Percentiles rank a stretch among this genome's conserved stretches.
Conservation (phyloP, 2,113 vertebrate species). For the Melanotaenia duboulayi region DNA sequence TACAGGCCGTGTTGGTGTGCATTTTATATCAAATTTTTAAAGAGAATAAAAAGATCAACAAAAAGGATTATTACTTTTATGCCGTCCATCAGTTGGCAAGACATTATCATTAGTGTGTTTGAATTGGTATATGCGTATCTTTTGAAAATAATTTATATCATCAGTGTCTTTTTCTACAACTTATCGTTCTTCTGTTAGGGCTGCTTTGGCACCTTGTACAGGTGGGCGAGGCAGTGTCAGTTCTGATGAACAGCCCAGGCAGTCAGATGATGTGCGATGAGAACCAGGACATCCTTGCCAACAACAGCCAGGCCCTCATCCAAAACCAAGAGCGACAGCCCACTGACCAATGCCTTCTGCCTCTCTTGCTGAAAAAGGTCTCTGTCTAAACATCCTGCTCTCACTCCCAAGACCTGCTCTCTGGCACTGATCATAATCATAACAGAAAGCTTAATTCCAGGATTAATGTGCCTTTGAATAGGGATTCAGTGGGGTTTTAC, state of each 20-base stretch:
- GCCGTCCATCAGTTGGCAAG: too few species aligned
- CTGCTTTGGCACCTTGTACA: constrained; percentile 90
- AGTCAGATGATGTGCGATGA: constrained; percentile 63
- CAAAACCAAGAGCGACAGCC: constrained; percentile 75
- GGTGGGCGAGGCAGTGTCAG: constrained; percentile 85
- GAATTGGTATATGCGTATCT: not conserved
- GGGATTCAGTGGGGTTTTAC: constrained; percentile 60
- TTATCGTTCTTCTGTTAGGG: constrained; percentile 73
- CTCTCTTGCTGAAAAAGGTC: constrained; percentile 95
- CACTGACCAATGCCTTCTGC: constrained; percentile 81
- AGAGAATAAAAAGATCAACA: not conserved
- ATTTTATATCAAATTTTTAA: not conserved
- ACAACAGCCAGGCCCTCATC: constrained; percentile 53
- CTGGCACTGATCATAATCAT: constrained; percentile 52
- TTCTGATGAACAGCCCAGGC: constrained; percentile 87
- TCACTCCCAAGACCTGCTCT: constrained; percentile 53
- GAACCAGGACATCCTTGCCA: constrained; percentile 48
- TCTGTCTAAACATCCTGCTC: constrained; percentile 77
- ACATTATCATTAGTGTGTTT: not conserved
- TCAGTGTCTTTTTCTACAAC: constrained; percentile 5
- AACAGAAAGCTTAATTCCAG: constrained; percentile 70
- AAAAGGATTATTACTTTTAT: too few species aligned
- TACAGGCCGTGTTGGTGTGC: not conserved
- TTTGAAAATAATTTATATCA: not conserved
- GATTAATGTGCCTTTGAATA: constrained; percentile 73